Evolutionary conservation across 2,888 invertebrate species (phyloP).

Genomic region (Drepanosiphum platanoidis): DNA sequence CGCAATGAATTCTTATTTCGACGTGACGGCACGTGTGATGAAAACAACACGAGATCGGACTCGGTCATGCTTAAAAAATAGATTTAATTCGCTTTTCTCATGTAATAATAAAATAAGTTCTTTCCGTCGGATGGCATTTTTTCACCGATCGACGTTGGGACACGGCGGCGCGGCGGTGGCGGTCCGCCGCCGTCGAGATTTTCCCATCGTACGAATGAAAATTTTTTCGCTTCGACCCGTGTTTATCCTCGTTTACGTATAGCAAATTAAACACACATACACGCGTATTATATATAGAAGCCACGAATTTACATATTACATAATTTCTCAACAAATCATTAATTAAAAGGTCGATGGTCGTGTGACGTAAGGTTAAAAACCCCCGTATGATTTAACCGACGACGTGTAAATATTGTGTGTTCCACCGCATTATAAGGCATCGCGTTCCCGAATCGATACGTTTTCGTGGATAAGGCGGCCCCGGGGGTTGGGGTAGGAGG

Average conservation of each 20-base stretch:
- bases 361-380: conserved; percentile 42
- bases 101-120: no score
- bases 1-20: neutral
- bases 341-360: conserved; percentile 39
- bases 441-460: conserved; percentile 23
- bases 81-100: no score
- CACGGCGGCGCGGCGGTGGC: no score
- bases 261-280: conserved; percentile 37
- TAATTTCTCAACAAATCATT: conserved; percentile 48
- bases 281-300: no score
- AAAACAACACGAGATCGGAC: no score
- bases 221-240: conserved; percentile 5
- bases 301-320: conserved; percentile 34
- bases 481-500: no score
- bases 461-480: no score
- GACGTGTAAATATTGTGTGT: neutral
- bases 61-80: no score
- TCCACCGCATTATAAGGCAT: neutral
- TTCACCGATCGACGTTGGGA: no score
- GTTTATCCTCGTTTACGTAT: conserved; percentile 12
- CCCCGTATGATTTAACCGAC: no score
- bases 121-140: no score
- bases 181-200: conserved; percentile 14
- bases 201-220: neutral
- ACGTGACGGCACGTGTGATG: no score